Evolutionary conservation across 2,888 invertebrate genomes (phyloP).

Genomic region (Dendrolimus houi): DNA sequence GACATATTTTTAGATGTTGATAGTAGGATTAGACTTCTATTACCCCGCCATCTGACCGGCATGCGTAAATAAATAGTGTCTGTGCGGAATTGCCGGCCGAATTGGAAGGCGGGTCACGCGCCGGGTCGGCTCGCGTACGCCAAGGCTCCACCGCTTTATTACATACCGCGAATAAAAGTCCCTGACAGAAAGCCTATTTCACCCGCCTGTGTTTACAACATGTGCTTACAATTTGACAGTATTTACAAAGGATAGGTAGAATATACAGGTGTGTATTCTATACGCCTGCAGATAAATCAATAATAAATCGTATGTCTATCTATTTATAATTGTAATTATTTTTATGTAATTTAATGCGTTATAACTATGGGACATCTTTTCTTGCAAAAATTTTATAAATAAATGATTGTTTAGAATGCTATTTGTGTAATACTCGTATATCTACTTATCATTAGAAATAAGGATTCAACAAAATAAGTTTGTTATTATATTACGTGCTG

Average conservation of each 20-base stretch:
- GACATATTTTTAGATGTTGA: constrained; percentile 9
- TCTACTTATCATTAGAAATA: too few species aligned
- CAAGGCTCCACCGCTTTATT: constrained; percentile 48
- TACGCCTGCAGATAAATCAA: too few species aligned
- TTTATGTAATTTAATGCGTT: too few species aligned
- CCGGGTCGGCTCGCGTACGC: constrained; percentile 28
- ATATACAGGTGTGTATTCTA: too few species aligned
- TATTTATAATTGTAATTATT: too few species aligned
- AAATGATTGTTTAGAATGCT: too few species aligned
- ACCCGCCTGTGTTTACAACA: constrained; percentile 19
- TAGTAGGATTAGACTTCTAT: constrained; percentile 35
- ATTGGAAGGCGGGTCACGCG: constrained; percentile 56
- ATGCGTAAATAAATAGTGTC: constrained; percentile 50
- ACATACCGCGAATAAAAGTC: constrained; percentile 60
- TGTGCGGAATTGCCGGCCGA: constrained; percentile 31
- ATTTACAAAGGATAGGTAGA: neutral
- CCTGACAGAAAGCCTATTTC: constrained; percentile 36
- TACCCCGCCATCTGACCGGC: constrained; percentile 34
- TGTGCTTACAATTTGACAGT: constrained; percentile 17
- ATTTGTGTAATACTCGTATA: too few species aligned
- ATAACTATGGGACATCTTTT: too few species aligned
- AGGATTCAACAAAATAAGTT: too few species aligned
- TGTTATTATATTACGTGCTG: too few species aligned
- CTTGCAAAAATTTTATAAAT: too few species aligned
- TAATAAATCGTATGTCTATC: too few species aligned